These are phyloP conservation scores for Cariama cristata DNA, from an alignment of 2,113 vertebrate genomes.

Conservation along the genomic window DNA sequence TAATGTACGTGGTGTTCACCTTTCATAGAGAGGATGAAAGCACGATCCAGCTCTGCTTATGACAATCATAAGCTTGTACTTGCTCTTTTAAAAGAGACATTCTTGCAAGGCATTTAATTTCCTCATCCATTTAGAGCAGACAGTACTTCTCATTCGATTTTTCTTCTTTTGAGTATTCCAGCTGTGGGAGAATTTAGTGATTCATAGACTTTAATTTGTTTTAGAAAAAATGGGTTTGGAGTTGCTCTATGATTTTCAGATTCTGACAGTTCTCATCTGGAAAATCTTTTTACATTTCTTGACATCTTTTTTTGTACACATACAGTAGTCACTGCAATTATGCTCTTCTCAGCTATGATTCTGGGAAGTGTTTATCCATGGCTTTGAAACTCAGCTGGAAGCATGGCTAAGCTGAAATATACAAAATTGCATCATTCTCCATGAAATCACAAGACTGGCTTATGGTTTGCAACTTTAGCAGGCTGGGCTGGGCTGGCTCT, in stretches of 20 bases:
- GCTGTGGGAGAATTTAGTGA: not conserved
- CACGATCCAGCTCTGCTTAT: not conserved
- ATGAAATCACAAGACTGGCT: not conserved
- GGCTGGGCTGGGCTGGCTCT: too few relatives aligned
- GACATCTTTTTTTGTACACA: not conserved
- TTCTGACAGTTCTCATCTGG: not conserved
- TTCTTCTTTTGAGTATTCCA: not conserved
- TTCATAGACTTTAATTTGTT: not conserved
- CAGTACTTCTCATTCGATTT: not conserved
- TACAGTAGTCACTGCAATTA: not conserved
- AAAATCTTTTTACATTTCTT: not conserved
- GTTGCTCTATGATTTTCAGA: not conserved
- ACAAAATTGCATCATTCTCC: not conserved
- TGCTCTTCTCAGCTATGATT: not conserved
- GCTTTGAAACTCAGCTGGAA: slow-evolving; percentile 12
- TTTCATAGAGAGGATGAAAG: not conserved
- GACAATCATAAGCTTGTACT: not conserved
- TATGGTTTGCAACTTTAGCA: not conserved
- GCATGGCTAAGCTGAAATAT: not conserved
- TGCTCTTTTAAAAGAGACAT: not conserved
- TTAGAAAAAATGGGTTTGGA: not conserved
- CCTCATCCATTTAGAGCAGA: not conserved
- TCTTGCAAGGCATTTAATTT: not conserved
- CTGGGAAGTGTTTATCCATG: not conserved
- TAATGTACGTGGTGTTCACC: fast-evolving